These are phyloP conservation scores for Colius striatus DNA, from an alignment of 2,113 vertebrate species.

Conservation along the genomic window DNA sequence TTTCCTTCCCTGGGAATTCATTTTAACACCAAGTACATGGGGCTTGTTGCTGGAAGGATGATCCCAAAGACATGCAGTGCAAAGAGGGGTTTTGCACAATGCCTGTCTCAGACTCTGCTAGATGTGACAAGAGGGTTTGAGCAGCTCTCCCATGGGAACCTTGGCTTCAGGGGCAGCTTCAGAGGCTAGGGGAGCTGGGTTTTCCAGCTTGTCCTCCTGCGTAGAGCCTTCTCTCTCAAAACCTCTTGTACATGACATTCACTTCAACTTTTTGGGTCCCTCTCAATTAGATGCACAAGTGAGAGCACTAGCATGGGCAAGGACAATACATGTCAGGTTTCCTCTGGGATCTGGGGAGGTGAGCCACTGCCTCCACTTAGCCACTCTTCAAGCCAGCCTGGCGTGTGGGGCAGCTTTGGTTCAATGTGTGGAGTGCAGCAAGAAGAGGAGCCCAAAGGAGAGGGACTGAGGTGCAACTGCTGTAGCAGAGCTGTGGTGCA, in stretches of 20 bases:
- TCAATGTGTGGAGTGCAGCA: background rate
- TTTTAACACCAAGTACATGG: fast-evolving
- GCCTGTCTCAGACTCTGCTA: background rate
- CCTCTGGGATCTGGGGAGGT: background rate
- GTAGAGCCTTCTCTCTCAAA: background rate
- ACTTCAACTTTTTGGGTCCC: background rate
- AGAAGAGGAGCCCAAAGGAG: background rate
- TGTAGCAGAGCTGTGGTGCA: background rate
- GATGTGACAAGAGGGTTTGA: background rate
- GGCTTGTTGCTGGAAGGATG: background rate
- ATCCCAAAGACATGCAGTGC: background rate
- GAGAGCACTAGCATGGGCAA: background rate
- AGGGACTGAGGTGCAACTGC: background rate
- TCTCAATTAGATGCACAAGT: background rate
- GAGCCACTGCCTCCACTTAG: background rate
- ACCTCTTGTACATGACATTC: background rate
- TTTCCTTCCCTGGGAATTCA: background rate
- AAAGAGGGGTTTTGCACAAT: background rate
- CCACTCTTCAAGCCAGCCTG: background rate
- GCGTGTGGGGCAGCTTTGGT: background rate
- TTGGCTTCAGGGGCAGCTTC: background rate
- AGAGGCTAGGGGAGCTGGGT: background rate
- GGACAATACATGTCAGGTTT: background rate
- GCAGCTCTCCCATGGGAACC: background rate
- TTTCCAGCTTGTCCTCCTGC: background rate